Base-by-base conservation (phyloP, 2,797 vertebrate species). In the Notoglanidium macrostoma region DNA sequence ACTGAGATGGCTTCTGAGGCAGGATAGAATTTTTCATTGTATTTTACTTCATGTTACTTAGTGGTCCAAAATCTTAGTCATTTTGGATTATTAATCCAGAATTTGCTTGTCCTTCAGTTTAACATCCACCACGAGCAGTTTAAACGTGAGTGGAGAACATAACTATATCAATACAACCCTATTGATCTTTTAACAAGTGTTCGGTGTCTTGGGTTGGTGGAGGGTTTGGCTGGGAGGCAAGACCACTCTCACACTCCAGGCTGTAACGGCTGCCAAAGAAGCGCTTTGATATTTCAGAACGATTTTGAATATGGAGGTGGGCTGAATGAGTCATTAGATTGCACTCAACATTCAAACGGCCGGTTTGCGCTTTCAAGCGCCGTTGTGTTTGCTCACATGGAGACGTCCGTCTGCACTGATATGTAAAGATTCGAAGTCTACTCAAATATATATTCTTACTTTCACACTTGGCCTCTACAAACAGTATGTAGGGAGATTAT, bases 371-470 rank as follows among this genome's bases (percentile, higher is more conserved):
- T 72, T 67, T 59, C 49, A 57, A 51, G 54, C 67, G 67, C 68
- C 0, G 1, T 12, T 11, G 59, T 78, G 51, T 84, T 87, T 84
- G 72, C 59, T 77, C 70, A 68, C 57, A 68, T 40, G 54, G 35
- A 83, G 57, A 84, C 17, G 32, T 83, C 86, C 55, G 70, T 74
- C 86, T 84, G 26, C 59, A 32, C 21, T 29, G 46, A 84, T 49
- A 84, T 49, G 57, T 83, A 63, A 82, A 86, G 77, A 72, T 82
- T 5, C 67, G 74, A 79, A 84, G 51, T 35, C 15, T 54, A 78
- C 61, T 55, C 46, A 83, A 65, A 83, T 23, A 55, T 44, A 49
- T 73, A 35, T 44, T 87, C 61, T 65, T 35, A n/a, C 32, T 74
- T 54, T 77, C 72, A 76, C 80, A 55, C 70, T 55, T 40, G 14